Base-by-base conservation (phyloP, 2,113 vertebrate species). In the Cepphus grylle region DNA sequence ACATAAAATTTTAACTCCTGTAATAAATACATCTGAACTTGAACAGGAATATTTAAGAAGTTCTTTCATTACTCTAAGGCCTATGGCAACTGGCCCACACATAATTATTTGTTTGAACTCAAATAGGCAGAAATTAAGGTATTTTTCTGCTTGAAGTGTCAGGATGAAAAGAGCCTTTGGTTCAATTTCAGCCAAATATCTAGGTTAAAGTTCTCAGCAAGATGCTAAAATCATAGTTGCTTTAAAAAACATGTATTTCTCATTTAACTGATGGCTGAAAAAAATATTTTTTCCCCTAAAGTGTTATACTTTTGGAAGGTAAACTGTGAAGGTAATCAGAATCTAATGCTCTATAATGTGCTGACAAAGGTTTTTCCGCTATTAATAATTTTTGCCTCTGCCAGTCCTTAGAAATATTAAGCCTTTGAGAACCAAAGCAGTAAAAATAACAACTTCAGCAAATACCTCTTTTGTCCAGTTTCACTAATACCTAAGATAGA, bases 401-500 rank as follows among this genome's bases (percentile, higher is more conserved):
- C 42, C 71, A 93, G 14, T 85, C 72, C 59, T 81, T 56, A 86
- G 29, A 69, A 61, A 86, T 86, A 85, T 27, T 50, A 82, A 66
- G 34, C 50, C 49, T 50, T 38, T 90, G 32, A 94, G 85, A 80
- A 94, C 56, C 66, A 82, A 85, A 84, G 34, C 27, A 27, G 70
- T 66, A 56, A 78, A 98, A 92, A 62, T 47, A 97, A 95, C 88
- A 76, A 29, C 62, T 82, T 89, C 69, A 47, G 69, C 43, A 70
- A 97, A 77, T 50, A 95, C 85, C 70, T 38, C 50, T 55, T 91
- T 91, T 71, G 77, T 69, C 79, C 32, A 9, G 38, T 76, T 87
- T 74, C 69, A 91, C 34, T 92, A 91, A 95, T 72, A 32, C 23
- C 32, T 36, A 86, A 87, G 40, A 82, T 22, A 36, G 29, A 66